Percentiles rank a stretch among this genome's conserved stretches.
Conservation (phyloP, 2,888 invertebrate genomes). For the Notodonta ziczac region DNA sequence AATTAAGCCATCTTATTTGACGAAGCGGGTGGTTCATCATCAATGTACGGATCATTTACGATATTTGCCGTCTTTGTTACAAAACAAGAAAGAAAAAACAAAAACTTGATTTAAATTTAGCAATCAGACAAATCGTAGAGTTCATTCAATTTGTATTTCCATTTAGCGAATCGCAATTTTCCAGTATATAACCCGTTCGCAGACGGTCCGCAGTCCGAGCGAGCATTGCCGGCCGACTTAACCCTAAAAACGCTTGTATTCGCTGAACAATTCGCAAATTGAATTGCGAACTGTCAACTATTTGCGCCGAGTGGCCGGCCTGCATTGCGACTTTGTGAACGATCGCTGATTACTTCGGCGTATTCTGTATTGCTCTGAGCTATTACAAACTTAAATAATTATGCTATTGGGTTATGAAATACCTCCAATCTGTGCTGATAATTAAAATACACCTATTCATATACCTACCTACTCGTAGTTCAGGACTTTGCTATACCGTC, state of each 20-base stretch:
- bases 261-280: slow-evolving; percentile 5
- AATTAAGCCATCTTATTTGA: too few relatives aligned
- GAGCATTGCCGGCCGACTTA: neutral
- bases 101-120: neutral
- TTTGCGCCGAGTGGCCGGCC: neutral
- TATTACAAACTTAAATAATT: too few relatives aligned
- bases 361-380: neutral
- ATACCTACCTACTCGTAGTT: too few relatives aligned
- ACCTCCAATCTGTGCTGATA: too few relatives aligned
- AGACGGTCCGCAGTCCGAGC: neutral
- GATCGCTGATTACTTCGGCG: neutral
- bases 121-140: neutral
- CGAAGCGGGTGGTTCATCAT: too few relatives aligned
- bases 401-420: too few relatives aligned
- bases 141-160: neutral
- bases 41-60: too few relatives aligned
- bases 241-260: neutral
- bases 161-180: neutral
- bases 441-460: too few relatives aligned
- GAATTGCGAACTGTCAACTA: slow-evolving; percentile 4
- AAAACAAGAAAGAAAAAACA: too few relatives aligned
- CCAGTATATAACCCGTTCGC: neutral
- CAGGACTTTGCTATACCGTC: too few relatives aligned
- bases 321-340: slow-evolving; percentile 2
- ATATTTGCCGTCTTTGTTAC: too few relatives aligned